Evolutionary conservation across 2,113 vertebrate species (phyloP), one percentile per base, ranked within the genome.

Genomic region (Mormyrus lacerda): DNA sequence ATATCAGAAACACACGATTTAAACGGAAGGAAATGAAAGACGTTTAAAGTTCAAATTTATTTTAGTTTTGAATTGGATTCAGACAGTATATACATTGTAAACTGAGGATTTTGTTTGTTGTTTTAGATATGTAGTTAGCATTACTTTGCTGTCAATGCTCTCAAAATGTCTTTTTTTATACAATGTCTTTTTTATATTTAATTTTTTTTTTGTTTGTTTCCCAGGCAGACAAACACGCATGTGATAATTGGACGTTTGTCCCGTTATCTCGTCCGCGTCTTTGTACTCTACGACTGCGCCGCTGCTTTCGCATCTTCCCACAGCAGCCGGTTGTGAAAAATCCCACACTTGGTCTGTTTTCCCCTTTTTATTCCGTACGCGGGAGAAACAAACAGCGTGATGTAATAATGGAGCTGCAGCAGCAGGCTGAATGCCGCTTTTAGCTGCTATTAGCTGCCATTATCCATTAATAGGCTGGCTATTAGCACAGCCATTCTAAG

Each of bases 401-500:
- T 87, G 85, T 55, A 53, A 53, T 51, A 39, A 51, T 4, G 24
- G 48, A 87, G 85, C 85, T 2, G 0, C 50, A 53, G 85, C 85
- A 39, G 48, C 44, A 1, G 39, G 19, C 44, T 84, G 82, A 47
- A 84, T n/a, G 44, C 50, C 55, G 85, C 85, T 87, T 47, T 87
- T 51, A 35, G 85, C 85, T 19, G 50, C 50, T 39, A 87, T 87
- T 51, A 35, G 85, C 85, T 19, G 50, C 50, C 21, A 87, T 87
- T 53, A 87, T 87, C 48, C 47, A 47, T 87, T 87, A 87, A 87
- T 87, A 39, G 85, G n/a, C 48, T 55, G 31, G 85, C 85, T 53
- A 87, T 87, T 87, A 87, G 85, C 48, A 53, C 85, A 87, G 85
- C 47, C 47, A 21, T 55, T 87, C 85, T 55, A 87, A 87, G 85